A percentile compares a stretch with the other conserved stretches of the same genome.
These are phyloP conservation scores for Hippocampus mohnikei DNA, from an alignment of 2,113 vertebrate species.

Conservation along the genomic window DNA sequence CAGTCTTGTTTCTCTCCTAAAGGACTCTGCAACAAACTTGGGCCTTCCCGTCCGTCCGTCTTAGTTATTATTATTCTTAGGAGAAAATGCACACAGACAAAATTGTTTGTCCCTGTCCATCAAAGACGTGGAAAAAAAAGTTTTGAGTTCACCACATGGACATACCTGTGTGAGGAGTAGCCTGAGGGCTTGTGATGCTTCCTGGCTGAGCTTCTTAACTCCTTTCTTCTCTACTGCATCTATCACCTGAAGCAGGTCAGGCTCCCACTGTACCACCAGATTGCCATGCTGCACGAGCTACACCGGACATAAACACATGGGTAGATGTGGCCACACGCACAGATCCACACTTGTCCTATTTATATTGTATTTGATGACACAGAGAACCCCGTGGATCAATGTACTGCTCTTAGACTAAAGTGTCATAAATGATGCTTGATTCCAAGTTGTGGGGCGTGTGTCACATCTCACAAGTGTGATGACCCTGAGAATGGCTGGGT, in stretches of 20 bases:
- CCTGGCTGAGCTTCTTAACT: conserved; percentile 70
- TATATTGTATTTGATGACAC: conserved; percentile 6
- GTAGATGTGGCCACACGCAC: neutral
- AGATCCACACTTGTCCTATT: conserved; percentile 2
- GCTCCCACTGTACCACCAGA: conserved; percentile 65
- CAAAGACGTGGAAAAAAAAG: too few relatives aligned
- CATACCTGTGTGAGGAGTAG: conserved; percentile 81
- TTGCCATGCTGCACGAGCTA: conserved; percentile 80
- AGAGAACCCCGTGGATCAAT: conserved; percentile 25
- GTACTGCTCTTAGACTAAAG: conserved; percentile 4
- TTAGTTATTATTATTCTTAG: too few relatives aligned
- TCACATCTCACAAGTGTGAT: conserved; percentile 78
- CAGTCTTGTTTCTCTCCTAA: neutral
- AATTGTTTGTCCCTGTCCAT: neutral
- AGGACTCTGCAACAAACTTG: too few relatives aligned
- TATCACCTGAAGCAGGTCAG: conserved; percentile 77
- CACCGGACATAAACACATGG: conserved; percentile 20
- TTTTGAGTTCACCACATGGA: neutral
- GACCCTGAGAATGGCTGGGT: conserved; percentile 81
- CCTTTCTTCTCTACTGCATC: conserved; percentile 70
- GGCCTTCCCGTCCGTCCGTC: too few relatives aligned
- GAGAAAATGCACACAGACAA: too few relatives aligned
- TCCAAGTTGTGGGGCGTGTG: conserved; percentile 6
- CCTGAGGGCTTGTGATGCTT: conserved; percentile 70
- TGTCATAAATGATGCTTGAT: conserved; percentile 3